Conservation (phyloP, 2,113 vertebrate species). For the Aplodontia rufa region DNA sequence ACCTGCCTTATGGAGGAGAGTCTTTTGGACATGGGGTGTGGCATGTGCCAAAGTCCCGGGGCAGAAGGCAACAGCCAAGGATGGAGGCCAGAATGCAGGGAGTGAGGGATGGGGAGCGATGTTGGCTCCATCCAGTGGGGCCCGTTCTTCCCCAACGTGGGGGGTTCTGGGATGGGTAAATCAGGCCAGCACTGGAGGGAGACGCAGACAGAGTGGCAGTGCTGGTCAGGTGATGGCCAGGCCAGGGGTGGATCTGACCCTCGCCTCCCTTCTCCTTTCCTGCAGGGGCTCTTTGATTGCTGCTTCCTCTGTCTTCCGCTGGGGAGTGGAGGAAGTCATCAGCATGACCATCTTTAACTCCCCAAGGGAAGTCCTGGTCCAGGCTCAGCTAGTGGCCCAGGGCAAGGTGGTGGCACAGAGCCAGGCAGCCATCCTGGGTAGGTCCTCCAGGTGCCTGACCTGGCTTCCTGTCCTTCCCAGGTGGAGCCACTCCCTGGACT, state of each 20-base stretch:
- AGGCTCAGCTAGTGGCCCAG: conserved; percentile 91
- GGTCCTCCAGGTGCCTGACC: conserved; percentile 55
- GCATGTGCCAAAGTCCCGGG: not conserved
- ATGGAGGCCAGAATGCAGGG: not conserved
- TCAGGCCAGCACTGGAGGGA: not conserved
- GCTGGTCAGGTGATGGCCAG: not conserved
- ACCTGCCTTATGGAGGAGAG: not conserved
- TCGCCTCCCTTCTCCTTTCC: not conserved
- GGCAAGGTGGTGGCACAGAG: conserved; percentile 88
- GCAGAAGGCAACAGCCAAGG: not conserved
- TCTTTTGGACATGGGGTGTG: not conserved
- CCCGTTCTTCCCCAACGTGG: not conserved
- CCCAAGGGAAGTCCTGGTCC: conserved; percentile 88
- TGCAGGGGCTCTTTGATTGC: conserved; percentile 92
- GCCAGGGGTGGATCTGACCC: not conserved
- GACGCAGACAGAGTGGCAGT: not conserved
- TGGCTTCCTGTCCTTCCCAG: not conserved
- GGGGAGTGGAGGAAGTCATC: conserved; percentile 91
- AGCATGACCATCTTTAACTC: conserved; percentile 94
- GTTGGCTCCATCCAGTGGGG: not conserved
- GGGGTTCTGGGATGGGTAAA: not conserved
- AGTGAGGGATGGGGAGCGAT: not conserved
- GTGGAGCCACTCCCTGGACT: not conserved
- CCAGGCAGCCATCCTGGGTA: conserved; percentile 89
- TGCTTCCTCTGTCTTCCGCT: conserved; percentile 92